Evolutionary conservation across 2,888 invertebrate species (phyloP), one percentile per base, ranked within the genome.

Genomic region (Bombylius major): DNA sequence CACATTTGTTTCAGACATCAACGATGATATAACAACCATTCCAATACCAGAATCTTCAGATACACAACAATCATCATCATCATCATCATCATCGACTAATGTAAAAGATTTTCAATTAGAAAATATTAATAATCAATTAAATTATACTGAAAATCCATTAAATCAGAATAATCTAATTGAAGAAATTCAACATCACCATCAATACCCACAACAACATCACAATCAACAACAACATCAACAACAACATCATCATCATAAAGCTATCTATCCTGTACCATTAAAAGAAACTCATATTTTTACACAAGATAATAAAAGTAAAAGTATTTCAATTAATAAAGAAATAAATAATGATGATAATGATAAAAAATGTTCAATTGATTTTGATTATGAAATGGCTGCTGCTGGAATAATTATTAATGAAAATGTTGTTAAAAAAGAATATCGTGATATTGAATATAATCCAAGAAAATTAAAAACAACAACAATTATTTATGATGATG

Each of bases 261-360:
- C n/a, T 39, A 47, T 33, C 67, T 72, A 65, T 56, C 61, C 69
- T 1, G 65, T 71, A 58, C 71, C 74, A 5, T 65, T 74, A 34
- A 74, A 74, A 62, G 75, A 75, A 65, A 75, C 75, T 31, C 75
- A 75, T 58, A 75, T 74, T 39, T 74, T 69, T 58, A 74, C 74
- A 50, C 73, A 73, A 55, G 39, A 42, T 11, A 69, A 70, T 14
- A 73, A 74, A 59, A 66, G 65, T 12, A 55, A 49, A 47, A 42
- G 31, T 34, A 48, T 42, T 42, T 7, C 4, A 42, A 11, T 11
- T 11, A 42, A 42, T 11, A 11, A 11, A 11, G 11, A 14, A 14
- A 46, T 8, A 7, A 46, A 14, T 13, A 46, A 14, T 14, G 45
- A 14, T 46, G 32, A 4, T 31, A 53, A 51, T 47, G 54, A 46